These are phyloP conservation scores for Acanthosepion lycidas DNA, from an alignment of 2,888 invertebrate genomes.

Conservation along the genomic window DNA sequence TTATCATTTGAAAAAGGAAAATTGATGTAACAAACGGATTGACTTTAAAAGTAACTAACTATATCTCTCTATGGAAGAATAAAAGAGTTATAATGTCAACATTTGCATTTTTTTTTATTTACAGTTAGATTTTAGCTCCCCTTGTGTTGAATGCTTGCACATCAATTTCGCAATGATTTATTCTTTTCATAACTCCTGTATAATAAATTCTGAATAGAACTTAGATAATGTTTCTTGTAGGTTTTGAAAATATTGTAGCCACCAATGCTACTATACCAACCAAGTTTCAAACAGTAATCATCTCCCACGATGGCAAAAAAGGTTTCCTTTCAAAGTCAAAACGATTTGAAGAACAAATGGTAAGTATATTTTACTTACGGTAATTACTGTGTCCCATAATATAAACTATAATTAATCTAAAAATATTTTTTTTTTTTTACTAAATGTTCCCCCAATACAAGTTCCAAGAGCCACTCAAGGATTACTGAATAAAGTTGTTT, in stretches of 20 bases:
- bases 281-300: constrained; percentile 73
- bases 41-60: too few relatives aligned
- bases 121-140: too few relatives aligned
- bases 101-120: too few relatives aligned
- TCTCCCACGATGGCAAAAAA: constrained; percentile 71
- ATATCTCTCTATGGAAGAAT: too few relatives aligned
- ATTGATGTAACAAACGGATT: too few relatives aligned
- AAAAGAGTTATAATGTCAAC: too few relatives aligned
- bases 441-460: too few relatives aligned
- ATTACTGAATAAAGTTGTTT: too few relatives aligned
- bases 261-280: constrained; percentile 70
- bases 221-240: neutral
- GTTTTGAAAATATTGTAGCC: constrained; percentile 4
- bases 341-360: constrained; percentile 67
- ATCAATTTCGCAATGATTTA: neutral
- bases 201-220: neutral
- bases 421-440: too few relatives aligned
- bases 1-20: too few relatives aligned
- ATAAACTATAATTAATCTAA: neutral
- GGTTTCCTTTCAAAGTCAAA: constrained; percentile 72
- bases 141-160: neutral
- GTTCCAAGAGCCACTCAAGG: too few relatives aligned
- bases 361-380: constrained; percentile 52
- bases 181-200: neutral
- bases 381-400: neutral